Evolutionary conservation across 2,797 vertebrate species (phyloP).

Genomic region (Chiloscyllium punctatum): DNA sequence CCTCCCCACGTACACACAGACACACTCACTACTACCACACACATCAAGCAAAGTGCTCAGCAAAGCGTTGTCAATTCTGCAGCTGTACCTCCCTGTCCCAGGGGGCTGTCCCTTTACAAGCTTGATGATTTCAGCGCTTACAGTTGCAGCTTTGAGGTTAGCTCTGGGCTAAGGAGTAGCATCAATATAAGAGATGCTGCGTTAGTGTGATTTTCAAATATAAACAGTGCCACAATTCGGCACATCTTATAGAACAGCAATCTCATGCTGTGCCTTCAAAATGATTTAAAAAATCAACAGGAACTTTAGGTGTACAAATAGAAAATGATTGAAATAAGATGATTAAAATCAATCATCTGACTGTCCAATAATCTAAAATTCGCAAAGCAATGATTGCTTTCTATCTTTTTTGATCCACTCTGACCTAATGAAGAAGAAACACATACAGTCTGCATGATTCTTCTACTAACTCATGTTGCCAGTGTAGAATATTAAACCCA

Average conservation of each 20-base stretch:
- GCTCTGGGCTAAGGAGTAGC: background rate
- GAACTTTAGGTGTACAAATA: background rate
- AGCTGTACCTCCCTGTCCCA: slow-evolving; percentile 37
- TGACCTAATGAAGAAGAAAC: background rate
- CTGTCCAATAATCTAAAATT: background rate
- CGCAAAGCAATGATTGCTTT: background rate
- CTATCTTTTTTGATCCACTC: background rate
- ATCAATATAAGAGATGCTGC: background rate
- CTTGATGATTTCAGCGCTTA: background rate
- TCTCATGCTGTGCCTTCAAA: background rate
- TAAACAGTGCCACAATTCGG: background rate
- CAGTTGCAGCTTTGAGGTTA: slow-evolving; percentile 4
- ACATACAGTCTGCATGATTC: background rate
- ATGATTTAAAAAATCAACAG: background rate
- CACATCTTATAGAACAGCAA: background rate
- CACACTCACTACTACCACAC: slow-evolving; percentile 31
- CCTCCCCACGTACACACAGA: slow-evolving; percentile 14
- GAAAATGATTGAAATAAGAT: background rate
- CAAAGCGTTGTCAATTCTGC: slow-evolving; percentile 33
- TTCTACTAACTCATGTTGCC: background rate
- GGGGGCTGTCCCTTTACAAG: slow-evolving; percentile 21
- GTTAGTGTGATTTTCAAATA: background rate
- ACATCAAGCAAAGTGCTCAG: slow-evolving; percentile 34
- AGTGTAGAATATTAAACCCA: slow-evolving; percentile 20
- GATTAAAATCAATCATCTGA: background rate